phyloP scores from a whole-genome alignment of 2,888 invertebrate species.

The Protophormia terraenovae region DNA sequence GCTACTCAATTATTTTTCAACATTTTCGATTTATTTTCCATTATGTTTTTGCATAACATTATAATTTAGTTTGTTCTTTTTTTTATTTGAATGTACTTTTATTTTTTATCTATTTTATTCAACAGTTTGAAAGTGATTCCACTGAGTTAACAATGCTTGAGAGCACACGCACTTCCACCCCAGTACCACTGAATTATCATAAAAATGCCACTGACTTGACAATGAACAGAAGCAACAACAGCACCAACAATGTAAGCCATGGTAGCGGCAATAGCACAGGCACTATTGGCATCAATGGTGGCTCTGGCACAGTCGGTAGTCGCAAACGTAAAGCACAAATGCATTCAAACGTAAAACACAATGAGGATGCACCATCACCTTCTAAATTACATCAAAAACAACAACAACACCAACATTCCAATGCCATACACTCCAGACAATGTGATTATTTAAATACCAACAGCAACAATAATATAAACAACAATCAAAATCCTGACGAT shows the following conservation, averaged over 20 bases:
- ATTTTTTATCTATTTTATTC: constrained; percentile 28
- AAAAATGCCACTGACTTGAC: constrained; percentile 72
- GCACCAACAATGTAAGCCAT: constrained; percentile 59
- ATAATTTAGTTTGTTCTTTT: background rate
- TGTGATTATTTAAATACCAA: constrained; percentile 64
- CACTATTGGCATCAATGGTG: constrained; percentile 11
- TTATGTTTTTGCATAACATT: constrained; percentile 18
- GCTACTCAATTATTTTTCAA: background rate
- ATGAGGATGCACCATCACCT: constrained; percentile 58
- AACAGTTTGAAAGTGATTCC: constrained; percentile 76
- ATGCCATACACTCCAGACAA: constrained; percentile 73
- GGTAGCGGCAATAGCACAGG: constrained; percentile 70
- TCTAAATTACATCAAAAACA: constrained; percentile 56
- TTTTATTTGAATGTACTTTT: background rate
- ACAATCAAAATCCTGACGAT: constrained; percentile 33
- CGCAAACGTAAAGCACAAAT: constrained; percentile 63
- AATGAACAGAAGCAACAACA: constrained; percentile 39
- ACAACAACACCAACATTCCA: constrained; percentile 75
- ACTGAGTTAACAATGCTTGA: constrained; percentile 72
- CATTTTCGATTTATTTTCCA: background rate
- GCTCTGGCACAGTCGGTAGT: constrained; percentile 41
- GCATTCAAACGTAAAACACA: constrained; percentile 57
- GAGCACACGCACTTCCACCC: constrained; percentile 72
- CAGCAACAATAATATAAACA: constrained; percentile 66
- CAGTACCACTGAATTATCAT: constrained; percentile 74